phyloP scores from a whole-genome alignment of 1,140 invertebrate species.

The Tetragonula clypearis region DNA sequence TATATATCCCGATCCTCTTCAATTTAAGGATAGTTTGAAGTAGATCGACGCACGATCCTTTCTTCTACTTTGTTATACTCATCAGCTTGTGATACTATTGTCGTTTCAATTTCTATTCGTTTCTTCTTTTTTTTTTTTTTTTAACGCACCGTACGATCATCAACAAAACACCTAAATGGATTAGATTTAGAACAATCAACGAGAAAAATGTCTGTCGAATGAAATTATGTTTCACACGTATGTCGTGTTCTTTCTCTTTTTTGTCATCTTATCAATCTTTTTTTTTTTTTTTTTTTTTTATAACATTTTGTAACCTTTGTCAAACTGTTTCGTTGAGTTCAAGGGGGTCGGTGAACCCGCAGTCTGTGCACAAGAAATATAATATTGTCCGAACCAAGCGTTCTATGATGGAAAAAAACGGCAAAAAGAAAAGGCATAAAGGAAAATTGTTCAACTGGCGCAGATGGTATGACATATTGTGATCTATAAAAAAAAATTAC shows the following conservation, averaged over 20 bases:
- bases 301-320: background rate
- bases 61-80: slow-evolving; percentile 23
- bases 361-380: slow-evolving; percentile 52
- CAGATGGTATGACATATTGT: slow-evolving; percentile 79
- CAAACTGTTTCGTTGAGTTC: slow-evolving; percentile 56
- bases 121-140: background rate
- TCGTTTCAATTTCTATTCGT: slow-evolving; percentile 30
- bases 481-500: slow-evolving; percentile 77
- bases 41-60: background rate
- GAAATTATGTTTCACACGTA: slow-evolving; percentile 1
- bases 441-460: slow-evolving; percentile 72
- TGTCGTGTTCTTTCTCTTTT: slow-evolving; percentile 3
- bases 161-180: background rate
- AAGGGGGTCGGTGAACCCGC: slow-evolving; percentile 51
- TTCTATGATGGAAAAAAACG: slow-evolving; percentile 59
- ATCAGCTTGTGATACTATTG: slow-evolving; percentile 34
- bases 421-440: slow-evolving; percentile 66
- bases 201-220: background rate
- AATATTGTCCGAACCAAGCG: slow-evolving; percentile 65
- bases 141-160: slow-evolving; percentile 10
- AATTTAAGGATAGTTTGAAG: slow-evolving; percentile 53
- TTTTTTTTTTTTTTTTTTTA: background rate
- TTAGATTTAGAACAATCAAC: background rate
- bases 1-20: slow-evolving; percentile 48
- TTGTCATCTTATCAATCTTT: background rate